Evolutionary conservation across 2,797 vertebrate species (phyloP).

Genomic region (Borostomias antarcticus): DNA sequence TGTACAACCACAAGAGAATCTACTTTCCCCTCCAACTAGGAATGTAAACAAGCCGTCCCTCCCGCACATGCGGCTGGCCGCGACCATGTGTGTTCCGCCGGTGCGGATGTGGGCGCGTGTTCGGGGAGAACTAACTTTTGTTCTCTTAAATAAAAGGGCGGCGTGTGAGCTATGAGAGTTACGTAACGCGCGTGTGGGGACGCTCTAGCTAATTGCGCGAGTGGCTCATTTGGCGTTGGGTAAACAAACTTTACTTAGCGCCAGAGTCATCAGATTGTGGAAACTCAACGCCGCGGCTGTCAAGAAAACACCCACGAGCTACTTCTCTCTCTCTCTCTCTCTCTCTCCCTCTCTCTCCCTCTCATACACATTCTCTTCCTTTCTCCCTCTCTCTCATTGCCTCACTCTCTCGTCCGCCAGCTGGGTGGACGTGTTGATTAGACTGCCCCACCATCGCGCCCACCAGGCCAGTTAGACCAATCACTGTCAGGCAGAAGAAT

Average conservation of each 20-base stretch:
- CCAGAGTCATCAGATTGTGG: not conserved
- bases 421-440: not conserved
- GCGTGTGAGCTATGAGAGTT: not conserved
- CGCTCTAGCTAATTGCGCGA: not conserved
- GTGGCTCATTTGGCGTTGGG: not conserved
- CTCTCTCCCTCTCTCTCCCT: not conserved
- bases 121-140: not conserved
- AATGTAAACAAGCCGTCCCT: not conserved
- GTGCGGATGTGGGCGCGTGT: not conserved
- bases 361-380: not conserved
- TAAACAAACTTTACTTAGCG: not conserved
- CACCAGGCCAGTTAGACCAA: not conserved
- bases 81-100: not conserved
- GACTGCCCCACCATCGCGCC: not conserved
- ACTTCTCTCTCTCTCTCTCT: not conserved
- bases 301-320: not conserved
- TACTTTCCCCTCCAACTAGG: constrained; percentile 1
- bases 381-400: not conserved
- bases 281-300: not conserved
- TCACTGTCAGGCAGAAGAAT: not conserved
- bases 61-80: not conserved
- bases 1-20: not conserved
- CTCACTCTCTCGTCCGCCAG: not conserved
- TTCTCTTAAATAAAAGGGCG: not conserved
- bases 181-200: not conserved